phyloP scores from a whole-genome alignment of 1,140 invertebrate genomes.

The Eueides isabella region DNA sequence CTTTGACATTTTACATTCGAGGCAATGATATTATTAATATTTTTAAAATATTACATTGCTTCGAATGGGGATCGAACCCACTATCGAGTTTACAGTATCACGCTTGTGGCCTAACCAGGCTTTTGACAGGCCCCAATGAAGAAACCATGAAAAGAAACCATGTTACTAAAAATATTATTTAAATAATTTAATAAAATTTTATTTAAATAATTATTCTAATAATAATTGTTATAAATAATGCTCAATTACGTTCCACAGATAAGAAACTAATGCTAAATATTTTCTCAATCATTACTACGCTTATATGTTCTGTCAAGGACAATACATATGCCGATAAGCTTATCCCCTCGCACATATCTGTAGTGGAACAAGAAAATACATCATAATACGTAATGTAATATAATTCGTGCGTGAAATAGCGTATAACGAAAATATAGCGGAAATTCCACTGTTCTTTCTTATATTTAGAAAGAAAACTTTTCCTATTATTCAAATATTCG shows the following conservation, averaged over 20 bases:
- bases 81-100: too few relatives aligned
- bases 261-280: not conserved
- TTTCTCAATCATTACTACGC: not conserved
- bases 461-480: slow-evolving; percentile 47
- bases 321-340: not conserved
- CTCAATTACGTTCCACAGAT: not conserved
- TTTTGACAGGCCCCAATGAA: too few relatives aligned
- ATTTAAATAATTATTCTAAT: not conserved
- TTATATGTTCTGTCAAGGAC: not conserved
- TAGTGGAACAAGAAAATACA: slow-evolving; percentile 15
- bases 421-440: not conserved
- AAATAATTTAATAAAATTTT: not conserved
- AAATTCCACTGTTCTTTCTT: not conserved
- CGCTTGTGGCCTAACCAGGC: too few relatives aligned
- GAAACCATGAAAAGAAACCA: too few relatives aligned
- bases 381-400: not conserved
- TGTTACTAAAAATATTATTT: too few relatives aligned
- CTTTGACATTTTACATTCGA: too few relatives aligned
- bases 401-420: slow-evolving; percentile 16
- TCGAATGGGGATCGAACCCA: too few relatives aligned
- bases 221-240: not conserved
- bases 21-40: too few relatives aligned
- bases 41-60: too few relatives aligned
- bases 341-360: not conserved
- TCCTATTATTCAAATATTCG: slow-evolving; percentile 53